Base-by-base conservation (phyloP, 2,113 vertebrate genomes). In the Osmerus eperlanus region DNA sequence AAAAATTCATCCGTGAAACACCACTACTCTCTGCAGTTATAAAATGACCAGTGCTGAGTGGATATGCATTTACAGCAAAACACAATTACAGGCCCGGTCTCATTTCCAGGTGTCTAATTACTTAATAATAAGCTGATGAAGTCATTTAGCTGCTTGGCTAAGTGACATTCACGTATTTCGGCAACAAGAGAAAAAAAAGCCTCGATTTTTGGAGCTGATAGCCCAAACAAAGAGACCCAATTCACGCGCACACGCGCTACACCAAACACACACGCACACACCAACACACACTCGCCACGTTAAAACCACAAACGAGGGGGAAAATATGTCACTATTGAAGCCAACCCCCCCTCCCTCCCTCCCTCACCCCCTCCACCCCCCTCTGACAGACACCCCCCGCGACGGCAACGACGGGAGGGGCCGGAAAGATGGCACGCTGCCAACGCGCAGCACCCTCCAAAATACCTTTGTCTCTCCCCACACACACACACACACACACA, bases 401-500 rank as follows among this genome's bases (percentile, higher is more conserved):
- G 23, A 23, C 23, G 23, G 9, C 16, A 47, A 66, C 69, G 78
- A 77, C 32, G 59, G 47, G 47, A 66, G 65, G 70, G 72, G 55
- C 65, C 65, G 77, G 83, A 84, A 87, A 89, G 76, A 85, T 90
- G 90, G 89, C 89, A 89, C 71, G 0, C 72, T 84, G 87, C 90
- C 90, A 90, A 80, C 60, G 29, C 3, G 0, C 29, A 32, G 25
- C 67, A 82, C 80, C 77, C 84, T 83, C 79, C 87, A 89, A 89
- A 90, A 91, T 88, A 90, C 86, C 90, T 90, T 91, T 91, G 90
- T 91, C 85, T 88, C n/a, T n/a, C 14, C n/a, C n/a, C 54, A 4
- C 54, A 18, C 15, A 56, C 15, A 56, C 15, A 18, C 15, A 41
- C 36, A 41, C 0, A 6, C 5, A 41, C 36, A 41, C 5, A 41